These are phyloP conservation scores for Lepidocolaptes lacrymiger DNA, from an alignment of 2,797 vertebrate genomes.

Conservation along the genomic window DNA sequence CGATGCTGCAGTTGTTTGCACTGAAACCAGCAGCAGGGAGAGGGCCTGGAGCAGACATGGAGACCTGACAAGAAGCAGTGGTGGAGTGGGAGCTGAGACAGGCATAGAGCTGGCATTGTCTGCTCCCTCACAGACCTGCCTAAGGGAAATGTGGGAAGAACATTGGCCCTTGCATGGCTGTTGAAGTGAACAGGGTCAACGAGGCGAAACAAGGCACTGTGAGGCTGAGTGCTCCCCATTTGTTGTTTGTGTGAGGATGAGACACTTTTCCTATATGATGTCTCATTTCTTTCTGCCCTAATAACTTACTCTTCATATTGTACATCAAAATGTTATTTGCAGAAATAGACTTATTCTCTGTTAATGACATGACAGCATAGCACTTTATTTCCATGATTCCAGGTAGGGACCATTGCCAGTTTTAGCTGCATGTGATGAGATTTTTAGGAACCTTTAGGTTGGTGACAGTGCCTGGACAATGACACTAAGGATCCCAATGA, in stretches of 20 bases:
- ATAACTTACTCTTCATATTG: background rate
- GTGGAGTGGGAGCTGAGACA: background rate
- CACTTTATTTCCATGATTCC: background rate
- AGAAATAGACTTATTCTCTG: background rate
- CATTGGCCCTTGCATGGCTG: rapidly evolving
- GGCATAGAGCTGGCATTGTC: background rate
- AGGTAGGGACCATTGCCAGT: background rate
- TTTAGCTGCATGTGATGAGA: background rate
- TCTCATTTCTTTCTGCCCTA: background rate
- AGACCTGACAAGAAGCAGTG: background rate
- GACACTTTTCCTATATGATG: background rate
- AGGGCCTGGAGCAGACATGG: background rate
- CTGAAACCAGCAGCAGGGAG: background rate
- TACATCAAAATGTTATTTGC: background rate
- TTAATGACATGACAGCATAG: background rate
- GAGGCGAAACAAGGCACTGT: background rate
- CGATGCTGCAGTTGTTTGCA: background rate
- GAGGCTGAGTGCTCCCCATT: background rate
- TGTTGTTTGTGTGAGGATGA: background rate
- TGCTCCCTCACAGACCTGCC: background rate
- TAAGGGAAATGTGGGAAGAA: background rate
- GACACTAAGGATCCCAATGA: background rate
- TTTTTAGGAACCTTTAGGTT: background rate
- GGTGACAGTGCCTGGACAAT: background rate
- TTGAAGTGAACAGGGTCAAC: background rate